Evolutionary conservation across 2,888 invertebrate genomes (phyloP).

Genomic region (Philaethria dido): DNA sequence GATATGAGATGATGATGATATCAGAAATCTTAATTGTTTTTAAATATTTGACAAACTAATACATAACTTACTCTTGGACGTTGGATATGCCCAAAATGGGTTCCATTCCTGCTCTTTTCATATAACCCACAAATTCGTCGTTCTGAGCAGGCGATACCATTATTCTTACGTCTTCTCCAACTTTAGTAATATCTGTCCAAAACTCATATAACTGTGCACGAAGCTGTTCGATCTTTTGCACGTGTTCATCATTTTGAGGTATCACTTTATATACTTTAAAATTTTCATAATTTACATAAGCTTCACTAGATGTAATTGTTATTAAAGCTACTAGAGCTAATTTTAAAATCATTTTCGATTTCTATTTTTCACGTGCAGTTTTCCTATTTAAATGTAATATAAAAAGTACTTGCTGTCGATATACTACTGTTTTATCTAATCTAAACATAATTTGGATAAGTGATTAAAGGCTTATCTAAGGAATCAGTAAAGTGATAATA

Average conservation of each 20-base stretch:
- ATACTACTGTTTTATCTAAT: conserved; percentile 16
- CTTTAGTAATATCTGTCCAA: conserved; percentile 55
- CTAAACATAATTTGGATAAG: not conserved
- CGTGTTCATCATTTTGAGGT: conserved; percentile 68
- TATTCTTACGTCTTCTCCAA: conserved; percentile 60
- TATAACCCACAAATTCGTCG: conserved; percentile 50
- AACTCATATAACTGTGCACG: conserved; percentile 53
- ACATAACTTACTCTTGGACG: conserved; percentile 57
- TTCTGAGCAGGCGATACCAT: conserved; percentile 55
- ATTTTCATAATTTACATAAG: conserved; percentile 65
- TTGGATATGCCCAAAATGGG: conserved; percentile 50
- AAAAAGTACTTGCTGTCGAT: not conserved
- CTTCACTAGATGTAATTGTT: conserved; percentile 46
- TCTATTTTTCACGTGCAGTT: not conserved
- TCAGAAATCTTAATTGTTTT: not conserved
- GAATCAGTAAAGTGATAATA: not conserved
- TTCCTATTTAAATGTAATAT: not conserved
- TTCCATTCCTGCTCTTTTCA: conserved; percentile 48
- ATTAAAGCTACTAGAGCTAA: conserved; percentile 5
- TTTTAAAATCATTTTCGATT: conserved; percentile 21
- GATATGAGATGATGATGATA: too few relatives aligned
- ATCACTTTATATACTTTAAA: conserved; percentile 82
- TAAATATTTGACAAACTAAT: not conserved
- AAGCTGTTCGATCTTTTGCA: conserved; percentile 46
- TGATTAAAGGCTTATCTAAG: conserved; percentile 1